phyloP scores from a whole-genome alignment of 2,113 vertebrate species.

The Dasyurus viverrinus region DNA sequence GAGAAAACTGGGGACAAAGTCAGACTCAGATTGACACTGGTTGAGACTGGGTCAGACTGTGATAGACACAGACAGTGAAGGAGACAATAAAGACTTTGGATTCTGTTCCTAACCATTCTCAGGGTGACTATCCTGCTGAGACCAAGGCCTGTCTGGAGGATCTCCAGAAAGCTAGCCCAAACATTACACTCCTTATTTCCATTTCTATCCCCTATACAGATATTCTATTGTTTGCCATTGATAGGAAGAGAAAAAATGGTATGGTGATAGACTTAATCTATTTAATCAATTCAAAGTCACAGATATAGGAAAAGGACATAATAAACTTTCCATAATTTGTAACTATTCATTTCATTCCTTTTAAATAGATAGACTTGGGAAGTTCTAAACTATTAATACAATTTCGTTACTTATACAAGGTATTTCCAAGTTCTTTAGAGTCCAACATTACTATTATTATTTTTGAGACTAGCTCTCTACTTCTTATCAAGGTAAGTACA shows the following conservation, averaged over 20 bases:
- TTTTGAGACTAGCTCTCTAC: neutral
- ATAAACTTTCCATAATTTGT: neutral
- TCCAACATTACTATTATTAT: slow-evolving; percentile 11
- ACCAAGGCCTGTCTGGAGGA: no score
- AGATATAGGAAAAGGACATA: neutral
- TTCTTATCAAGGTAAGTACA: neutral
- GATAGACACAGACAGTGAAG: no score
- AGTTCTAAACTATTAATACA: slow-evolving; percentile 25
- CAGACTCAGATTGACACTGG: no score
- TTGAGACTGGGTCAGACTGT: no score
- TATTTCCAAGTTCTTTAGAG: slow-evolving; percentile 29
- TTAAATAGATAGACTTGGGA: neutral
- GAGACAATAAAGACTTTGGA: no score
- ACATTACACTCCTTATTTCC: neutral
- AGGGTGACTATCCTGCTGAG: no score
- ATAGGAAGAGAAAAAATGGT: neutral
- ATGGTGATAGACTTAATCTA: neutral
- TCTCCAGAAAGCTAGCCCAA: no score
- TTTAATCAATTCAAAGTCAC: neutral
- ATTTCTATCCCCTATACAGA: neutral
- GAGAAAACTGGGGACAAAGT: no score
- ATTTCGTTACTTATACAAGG: neutral
- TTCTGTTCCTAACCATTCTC: no score
- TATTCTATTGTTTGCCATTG: neutral
- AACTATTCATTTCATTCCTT: neutral